A percentile compares a stretch with the other conserved stretches of the same genome.
Evolutionary conservation across 2,113 vertebrate genomes (phyloP).

Genomic region (Rhodinocichla rosea): DNA sequence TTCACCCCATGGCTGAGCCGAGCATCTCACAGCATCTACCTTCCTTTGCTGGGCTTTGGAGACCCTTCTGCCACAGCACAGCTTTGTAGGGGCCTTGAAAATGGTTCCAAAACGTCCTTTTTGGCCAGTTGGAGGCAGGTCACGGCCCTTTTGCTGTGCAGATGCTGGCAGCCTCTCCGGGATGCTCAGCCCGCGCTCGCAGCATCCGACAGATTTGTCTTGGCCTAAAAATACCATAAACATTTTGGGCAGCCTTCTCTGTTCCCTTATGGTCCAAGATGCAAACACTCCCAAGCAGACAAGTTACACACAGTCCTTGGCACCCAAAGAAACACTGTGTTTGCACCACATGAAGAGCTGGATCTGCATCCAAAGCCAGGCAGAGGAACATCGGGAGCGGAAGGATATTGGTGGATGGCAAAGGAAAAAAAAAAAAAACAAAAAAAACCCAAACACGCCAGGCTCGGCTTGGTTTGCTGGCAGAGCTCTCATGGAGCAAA

Average conservation of each 20-base stretch:
- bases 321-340: slow-evolving; percentile 12
- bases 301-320: slow-evolving; percentile 45
- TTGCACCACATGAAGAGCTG: slow-evolving; percentile 44
- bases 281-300: slow-evolving; percentile 36
- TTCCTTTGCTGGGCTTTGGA: background rate
- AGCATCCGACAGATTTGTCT: background rate
- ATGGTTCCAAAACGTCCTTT: background rate
- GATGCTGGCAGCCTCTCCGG: background rate
- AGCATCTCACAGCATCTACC: background rate
- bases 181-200: background rate
- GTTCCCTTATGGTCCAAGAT: slow-evolving; percentile 48
- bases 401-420: background rate
- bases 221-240: slow-evolving; percentile 50
- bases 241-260: slow-evolving; percentile 37
- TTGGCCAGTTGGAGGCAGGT: background rate
- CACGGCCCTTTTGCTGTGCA: rapidly evolving
- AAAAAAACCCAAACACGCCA: background rate
- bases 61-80: rapidly evolving
- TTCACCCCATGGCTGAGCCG: background rate
- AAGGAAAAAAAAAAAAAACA: background rate
- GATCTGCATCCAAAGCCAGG: background rate
- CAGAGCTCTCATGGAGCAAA: background rate
- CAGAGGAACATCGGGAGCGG: background rate
- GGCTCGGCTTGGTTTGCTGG: background rate
- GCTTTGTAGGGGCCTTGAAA: background rate